These are phyloP conservation scores for Tachypleus tridentatus DNA, from an alignment of 1,140 invertebrate species.

Conservation along the genomic window DNA sequence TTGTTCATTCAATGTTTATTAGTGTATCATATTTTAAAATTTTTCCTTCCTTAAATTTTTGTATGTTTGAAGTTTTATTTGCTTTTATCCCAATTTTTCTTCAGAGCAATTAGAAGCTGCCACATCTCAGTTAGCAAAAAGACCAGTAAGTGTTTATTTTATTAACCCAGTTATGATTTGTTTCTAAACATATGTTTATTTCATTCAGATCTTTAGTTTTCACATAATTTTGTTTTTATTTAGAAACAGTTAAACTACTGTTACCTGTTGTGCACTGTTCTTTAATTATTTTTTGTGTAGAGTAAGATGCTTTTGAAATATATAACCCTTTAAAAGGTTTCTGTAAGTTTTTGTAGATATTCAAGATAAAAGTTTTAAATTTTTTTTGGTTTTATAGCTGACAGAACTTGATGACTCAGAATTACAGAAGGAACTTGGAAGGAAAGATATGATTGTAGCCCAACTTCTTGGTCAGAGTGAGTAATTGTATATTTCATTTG, in stretches of 20 bases:
- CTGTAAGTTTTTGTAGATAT: neutral
- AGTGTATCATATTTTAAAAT: no score
- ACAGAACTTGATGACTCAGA: conserved; percentile 29
- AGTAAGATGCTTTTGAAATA: conserved; percentile 2
- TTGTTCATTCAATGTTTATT: no score
- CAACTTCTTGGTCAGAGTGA: conserved; percentile 77
- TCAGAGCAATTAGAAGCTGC: conserved; percentile 13
- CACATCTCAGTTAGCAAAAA: conserved; percentile 12
- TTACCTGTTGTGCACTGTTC: neutral
- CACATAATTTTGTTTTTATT: no score
- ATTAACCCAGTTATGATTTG: neutral
- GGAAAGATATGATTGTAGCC: conserved; percentile 66
- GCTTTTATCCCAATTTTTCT: conserved; percentile 2
- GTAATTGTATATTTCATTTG: conserved; percentile 20
- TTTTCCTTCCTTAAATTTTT: neutral
- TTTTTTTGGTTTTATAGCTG: conserved; percentile 4
- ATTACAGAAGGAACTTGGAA: conserved; percentile 56
- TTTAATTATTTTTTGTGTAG: neutral
- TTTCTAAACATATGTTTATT: neutral
- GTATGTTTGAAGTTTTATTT: neutral
- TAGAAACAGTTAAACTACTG: no score
- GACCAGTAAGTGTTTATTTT: conserved; percentile 13
- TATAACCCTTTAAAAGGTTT: conserved; percentile 4
- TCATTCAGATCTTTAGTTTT: no score
- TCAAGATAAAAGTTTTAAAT: neutral